phyloP scores from a whole-genome alignment of 30 jellyfish, hydroid and myxozoan species.

The Sanderia malayensis region DNA sequence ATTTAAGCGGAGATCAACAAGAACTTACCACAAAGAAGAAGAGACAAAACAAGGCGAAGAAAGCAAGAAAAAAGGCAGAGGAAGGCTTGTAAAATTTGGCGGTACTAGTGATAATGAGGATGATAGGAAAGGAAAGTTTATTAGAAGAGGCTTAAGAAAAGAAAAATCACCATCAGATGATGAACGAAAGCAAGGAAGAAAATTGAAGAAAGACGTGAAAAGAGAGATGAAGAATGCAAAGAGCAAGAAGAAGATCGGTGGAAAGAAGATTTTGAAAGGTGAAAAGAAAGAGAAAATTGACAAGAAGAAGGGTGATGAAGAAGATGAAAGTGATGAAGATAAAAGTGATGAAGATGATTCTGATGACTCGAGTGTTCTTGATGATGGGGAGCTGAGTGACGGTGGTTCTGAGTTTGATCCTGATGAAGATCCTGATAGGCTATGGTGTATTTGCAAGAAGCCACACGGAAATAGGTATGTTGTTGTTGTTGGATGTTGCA shows the following conservation, averaged over 20 bases:
- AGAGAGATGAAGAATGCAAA: neutral
- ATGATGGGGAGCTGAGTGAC: conserved; percentile 90
- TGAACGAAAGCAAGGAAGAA: neutral
- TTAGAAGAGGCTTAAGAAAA: neutral
- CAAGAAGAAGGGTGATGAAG: neutral
- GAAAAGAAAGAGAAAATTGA: neutral
- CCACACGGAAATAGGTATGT: conserved; percentile 97
- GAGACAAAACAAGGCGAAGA: neutral
- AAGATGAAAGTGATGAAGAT: conserved; percentile 1
- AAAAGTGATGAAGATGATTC: conserved; percentile 8
- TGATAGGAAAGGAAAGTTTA: neutral
- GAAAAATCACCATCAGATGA: neutral
- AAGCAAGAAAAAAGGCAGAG: neutral
- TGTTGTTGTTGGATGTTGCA: too few relatives aligned
- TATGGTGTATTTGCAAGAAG: conserved; percentile 89
- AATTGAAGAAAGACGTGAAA: conserved; percentile 1
- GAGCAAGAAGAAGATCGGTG: neutral
- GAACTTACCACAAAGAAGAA: conserved; percentile 1
- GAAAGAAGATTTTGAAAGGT: neutral
- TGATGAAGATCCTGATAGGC: conserved; percentile 93
- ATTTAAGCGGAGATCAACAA: conserved; percentile 21
- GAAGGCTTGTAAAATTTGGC: neutral
- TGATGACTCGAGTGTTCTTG: conserved; percentile 71
- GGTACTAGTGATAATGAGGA: neutral
- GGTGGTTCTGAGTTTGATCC: conserved; percentile 97